A percentile compares a stretch with the other conserved stretches of the same genome.
Evolutionary conservation across 2,113 vertebrate genomes (phyloP).

Genomic region (Fulica atra): DNA sequence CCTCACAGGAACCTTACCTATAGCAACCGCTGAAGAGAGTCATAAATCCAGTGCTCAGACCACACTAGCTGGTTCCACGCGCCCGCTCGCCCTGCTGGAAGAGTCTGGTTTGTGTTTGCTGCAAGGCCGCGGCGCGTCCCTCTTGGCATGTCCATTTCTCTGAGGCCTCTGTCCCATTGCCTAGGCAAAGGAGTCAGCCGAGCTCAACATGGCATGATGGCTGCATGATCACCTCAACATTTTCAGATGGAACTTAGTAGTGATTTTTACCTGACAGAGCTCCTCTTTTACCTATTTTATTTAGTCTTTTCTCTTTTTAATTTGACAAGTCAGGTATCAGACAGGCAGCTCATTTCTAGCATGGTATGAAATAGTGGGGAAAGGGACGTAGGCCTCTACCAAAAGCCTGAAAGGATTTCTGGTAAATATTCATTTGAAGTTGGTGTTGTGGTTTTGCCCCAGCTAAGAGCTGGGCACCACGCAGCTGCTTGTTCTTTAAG

Average conservation of each 20-base stretch:
- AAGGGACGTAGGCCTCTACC: background rate
- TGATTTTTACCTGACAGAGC: background rate
- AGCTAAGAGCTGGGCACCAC: too few relatives aligned
- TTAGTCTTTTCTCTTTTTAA: background rate
- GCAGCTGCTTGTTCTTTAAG: too few relatives aligned
- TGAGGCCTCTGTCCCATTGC: background rate
- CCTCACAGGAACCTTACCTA: background rate
- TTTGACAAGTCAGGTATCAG: background rate
- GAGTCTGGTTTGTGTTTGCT: background rate
- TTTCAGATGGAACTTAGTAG: background rate
- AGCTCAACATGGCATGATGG: background rate
- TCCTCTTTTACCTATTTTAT: background rate
- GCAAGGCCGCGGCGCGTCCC: fast-evolving
- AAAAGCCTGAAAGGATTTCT: background rate
- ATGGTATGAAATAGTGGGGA: background rate
- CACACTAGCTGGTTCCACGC: background rate
- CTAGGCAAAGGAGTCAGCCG: background rate
- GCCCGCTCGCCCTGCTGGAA: background rate
- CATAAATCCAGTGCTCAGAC: background rate
- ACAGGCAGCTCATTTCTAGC: background rate
- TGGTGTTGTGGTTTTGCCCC: background rate
- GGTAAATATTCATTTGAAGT: slow-evolving; percentile 15
- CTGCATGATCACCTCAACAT: background rate
- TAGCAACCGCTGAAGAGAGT: background rate
- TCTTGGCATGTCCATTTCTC: background rate